Conservation (phyloP, 2,888 invertebrate species). For the Brachyopa scutellaris region DNA sequence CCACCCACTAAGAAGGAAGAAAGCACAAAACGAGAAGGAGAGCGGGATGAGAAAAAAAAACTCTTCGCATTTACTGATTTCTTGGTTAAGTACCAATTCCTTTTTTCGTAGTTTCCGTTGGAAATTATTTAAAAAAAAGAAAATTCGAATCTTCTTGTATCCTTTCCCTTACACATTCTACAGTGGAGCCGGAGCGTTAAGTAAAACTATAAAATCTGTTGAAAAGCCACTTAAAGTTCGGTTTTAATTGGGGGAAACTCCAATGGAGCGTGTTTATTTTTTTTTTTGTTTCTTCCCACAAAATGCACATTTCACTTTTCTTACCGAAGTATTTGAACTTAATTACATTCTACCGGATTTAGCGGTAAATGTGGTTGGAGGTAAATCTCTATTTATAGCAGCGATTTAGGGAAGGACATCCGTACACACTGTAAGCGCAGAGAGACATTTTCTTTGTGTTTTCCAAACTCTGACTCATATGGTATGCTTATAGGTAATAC, state of each 20-base stretch:
- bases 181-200: background rate
- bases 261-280: background rate
- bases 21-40: background rate
- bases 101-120: slow-evolving; percentile 40
- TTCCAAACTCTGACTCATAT: background rate
- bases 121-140: slow-evolving; percentile 1
- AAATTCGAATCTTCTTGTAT: background rate
- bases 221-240: slow-evolving; percentile 32
- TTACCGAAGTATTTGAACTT: slow-evolving; percentile 12
- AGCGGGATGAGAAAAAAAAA: background rate
- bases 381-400: slow-evolving; percentile 10
- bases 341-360: slow-evolving; percentile 20
- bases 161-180: background rate
- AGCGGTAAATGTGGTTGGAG: background rate
- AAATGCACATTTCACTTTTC: background rate
- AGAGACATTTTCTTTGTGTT: background rate
- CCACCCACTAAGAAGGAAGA: background rate
- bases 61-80: background rate
- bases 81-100: slow-evolving; percentile 42
- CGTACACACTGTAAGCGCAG: too few species aligned
- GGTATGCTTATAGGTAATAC: background rate
- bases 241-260: slow-evolving; percentile 6
- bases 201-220: slow-evolving; percentile 4
- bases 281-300: background rate
- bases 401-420: slow-evolving; percentile 19